Evolutionary conservation across 2,797 vertebrate genomes (phyloP).

Genomic region (Neomorphus geoffroyi): DNA sequence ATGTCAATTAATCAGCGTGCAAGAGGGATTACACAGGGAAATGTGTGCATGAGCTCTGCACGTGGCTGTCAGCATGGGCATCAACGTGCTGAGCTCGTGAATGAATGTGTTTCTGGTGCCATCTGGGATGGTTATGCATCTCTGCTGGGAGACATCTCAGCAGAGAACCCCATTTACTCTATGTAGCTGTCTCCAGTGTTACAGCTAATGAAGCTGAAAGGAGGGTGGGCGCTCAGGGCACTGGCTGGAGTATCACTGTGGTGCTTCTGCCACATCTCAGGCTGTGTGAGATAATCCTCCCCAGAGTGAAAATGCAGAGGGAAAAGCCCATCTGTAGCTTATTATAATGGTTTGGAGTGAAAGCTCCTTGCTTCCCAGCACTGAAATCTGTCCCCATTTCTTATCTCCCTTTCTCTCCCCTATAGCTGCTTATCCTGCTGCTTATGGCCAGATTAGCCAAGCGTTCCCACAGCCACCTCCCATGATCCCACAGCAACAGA

Average conservation of each 20-base stretch:
- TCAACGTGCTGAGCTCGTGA: fast-evolving
- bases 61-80: fast-evolving
- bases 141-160: background rate
- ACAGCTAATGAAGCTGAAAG: background rate
- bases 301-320: background rate
- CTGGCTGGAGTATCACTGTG: fast-evolving
- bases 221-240: background rate
- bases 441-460: slow-evolving; percentile 99
- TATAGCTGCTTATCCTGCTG: slow-evolving; percentile 96
- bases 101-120: background rate
- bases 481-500: slow-evolving; percentile 98
- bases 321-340: background rate
- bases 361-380: background rate
- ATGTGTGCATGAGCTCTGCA: fast-evolving
- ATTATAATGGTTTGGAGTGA: background rate
- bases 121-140: background rate
- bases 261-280: background rate
- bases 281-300: fast-evolving
- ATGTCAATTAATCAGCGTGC: background rate
- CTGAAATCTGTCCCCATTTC: slow-evolving; percentile 65
- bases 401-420: slow-evolving; percentile 46
- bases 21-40: background rate
- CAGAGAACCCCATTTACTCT: background rate
- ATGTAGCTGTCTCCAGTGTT: background rate
- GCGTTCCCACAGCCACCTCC: slow-evolving; percentile 98